A percentile compares a stretch with the other conserved stretches of the same genome.
phyloP scores from a whole-genome alignment of 1,140 invertebrate species.

The Bradysia coprophila region DNA sequence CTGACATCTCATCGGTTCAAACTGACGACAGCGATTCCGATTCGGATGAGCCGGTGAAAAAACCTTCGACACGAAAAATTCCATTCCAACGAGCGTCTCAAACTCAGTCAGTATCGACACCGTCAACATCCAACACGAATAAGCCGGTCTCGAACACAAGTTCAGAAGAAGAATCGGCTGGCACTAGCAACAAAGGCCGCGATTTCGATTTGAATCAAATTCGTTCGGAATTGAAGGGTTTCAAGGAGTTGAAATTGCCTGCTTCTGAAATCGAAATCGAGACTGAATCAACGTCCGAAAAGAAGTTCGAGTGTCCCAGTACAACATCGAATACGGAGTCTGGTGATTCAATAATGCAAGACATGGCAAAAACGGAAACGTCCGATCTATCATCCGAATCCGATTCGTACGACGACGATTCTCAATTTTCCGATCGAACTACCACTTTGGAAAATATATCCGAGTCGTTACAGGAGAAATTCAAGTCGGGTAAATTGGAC shows the following conservation, averaged over 20 bases:
- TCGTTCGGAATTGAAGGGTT: constrained; percentile 61
- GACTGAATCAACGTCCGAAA: constrained; percentile 5
- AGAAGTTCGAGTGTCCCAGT: constrained; percentile 16
- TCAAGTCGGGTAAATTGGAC: constrained; percentile 6
- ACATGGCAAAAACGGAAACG: neutral
- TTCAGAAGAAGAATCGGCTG: constrained; percentile 9
- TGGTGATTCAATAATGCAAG: constrained; percentile 3
- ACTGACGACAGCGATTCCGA: constrained; percentile 38
- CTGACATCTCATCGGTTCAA: constrained; percentile 30
- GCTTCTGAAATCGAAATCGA: constrained; percentile 8
- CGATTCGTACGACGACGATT: constrained; percentile 20
- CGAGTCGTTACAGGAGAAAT: constrained; percentile 8
- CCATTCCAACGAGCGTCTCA: constrained; percentile 6
- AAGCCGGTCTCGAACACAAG: constrained; percentile 16
- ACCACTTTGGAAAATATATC: constrained; percentile 9
- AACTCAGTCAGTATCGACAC: too few species aligned
- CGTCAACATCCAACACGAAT: constrained; percentile 13
- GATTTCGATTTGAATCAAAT: constrained; percentile 73
- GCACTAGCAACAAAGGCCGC: constrained; percentile 31
- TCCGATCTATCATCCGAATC: constrained; percentile 15
- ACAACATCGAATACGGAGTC: constrained; percentile 9
- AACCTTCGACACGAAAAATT: constrained; percentile 12
- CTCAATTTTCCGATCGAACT: constrained; percentile 18
- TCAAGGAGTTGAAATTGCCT: constrained; percentile 21
- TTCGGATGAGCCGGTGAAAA: constrained; percentile 29